These are phyloP conservation scores for Eupeodes latifasciatus DNA, from an alignment of 2,888 invertebrate genomes.

Conservation along the genomic window DNA sequence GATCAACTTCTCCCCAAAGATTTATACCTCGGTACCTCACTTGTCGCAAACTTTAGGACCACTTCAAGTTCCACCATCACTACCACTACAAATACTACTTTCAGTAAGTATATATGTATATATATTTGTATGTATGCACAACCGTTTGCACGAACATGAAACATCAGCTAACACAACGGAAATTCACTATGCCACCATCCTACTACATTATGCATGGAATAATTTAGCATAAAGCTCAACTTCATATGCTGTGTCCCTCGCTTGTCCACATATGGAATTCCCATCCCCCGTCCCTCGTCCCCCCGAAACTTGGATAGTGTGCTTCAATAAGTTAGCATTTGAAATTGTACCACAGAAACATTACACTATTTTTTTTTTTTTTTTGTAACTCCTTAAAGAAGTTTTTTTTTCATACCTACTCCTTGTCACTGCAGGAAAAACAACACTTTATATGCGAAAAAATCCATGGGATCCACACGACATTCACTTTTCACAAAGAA, in stretches of 20 bases:
- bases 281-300: background rate
- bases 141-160: conserved; percentile 68
- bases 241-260: conserved; percentile 43
- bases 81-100: background rate
- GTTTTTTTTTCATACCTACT: conserved; percentile 28
- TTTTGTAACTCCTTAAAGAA: conserved; percentile 57
- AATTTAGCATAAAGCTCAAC: conserved; percentile 70
- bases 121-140: too few species aligned
- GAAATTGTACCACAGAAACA: conserved; percentile 56
- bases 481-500: background rate
- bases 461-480: conserved; percentile 1
- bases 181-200: conserved; percentile 72
- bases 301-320: conserved; percentile 11
- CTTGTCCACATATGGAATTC: conserved; percentile 49
- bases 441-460: conserved; percentile 27
- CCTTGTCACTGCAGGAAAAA: conserved; percentile 36
- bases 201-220: conserved; percentile 75
- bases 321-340: conserved; percentile 59
- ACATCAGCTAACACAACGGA: conserved; percentile 73
- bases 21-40: background rate
- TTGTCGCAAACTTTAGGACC: conserved; percentile 62
- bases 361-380: conserved; percentile 34
- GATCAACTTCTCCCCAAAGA: background rate
- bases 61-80: conserved; percentile 35
- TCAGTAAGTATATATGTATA: too few species aligned